Conservation (phyloP, 2,113 vertebrate genomes). For the Scalopus aquaticus region DNA sequence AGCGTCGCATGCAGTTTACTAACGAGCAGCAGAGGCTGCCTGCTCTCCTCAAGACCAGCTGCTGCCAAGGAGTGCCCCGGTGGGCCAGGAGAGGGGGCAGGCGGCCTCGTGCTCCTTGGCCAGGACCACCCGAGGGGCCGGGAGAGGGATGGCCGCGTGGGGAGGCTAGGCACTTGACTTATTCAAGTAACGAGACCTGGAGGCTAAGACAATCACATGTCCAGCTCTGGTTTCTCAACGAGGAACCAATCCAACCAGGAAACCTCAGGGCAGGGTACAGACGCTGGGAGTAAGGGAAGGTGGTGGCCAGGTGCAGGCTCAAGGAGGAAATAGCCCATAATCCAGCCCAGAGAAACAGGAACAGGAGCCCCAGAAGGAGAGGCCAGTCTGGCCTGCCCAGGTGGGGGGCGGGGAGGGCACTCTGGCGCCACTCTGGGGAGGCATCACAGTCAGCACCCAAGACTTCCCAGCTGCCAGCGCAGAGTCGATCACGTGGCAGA, state of each 20-base stretch:
- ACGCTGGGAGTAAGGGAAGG: background rate
- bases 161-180: slow-evolving; percentile 45
- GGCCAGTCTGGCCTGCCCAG: background rate
- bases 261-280: background rate
- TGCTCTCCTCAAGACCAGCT: background rate
- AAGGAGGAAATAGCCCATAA: background rate
- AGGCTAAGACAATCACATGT: background rate
- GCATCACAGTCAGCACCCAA: background rate
- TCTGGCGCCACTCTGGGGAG: background rate
- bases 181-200: slow-evolving; percentile 21
- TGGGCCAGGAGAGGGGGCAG: background rate
- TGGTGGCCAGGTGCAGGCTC: background rate
- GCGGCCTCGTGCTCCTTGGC: background rate
- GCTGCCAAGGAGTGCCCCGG: background rate
- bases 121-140: background rate
- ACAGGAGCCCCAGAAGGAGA: background rate
- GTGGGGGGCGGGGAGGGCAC: background rate
- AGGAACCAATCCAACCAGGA: slow-evolving; percentile 16
- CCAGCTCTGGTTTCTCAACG: slow-evolving; percentile 61
- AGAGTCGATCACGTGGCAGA: background rate
- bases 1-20: slow-evolving; percentile 27
- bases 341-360: background rate
- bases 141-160: background rate
- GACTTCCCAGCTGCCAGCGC: background rate
- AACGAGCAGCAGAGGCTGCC: background rate